phyloP scores from a whole-genome alignment of 2,888 invertebrate species.

The Nomada lathburiana region DNA sequence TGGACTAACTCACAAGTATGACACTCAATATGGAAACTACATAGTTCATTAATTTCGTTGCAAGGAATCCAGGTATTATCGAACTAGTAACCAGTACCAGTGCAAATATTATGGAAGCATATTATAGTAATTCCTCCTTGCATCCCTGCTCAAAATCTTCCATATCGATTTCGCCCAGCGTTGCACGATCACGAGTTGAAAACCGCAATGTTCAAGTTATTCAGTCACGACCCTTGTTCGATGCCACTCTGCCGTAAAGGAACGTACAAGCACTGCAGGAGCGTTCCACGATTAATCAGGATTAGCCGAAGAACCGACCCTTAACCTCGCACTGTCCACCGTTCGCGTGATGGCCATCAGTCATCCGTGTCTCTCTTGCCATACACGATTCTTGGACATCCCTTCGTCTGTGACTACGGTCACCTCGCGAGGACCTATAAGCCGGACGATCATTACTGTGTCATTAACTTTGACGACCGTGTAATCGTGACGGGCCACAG shows the following conservation, averaged over 20 bases:
- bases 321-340: constrained; percentile 71
- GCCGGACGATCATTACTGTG: constrained; percentile 79
- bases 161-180: background rate
- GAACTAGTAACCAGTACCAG: no score
- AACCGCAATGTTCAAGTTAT: constrained; percentile 53
- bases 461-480: constrained; percentile 81
- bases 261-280: constrained; percentile 61
- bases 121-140: background rate
- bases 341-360: constrained; percentile 79
- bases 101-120: no score
- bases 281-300: constrained; percentile 80
- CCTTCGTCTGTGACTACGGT: constrained; percentile 42
- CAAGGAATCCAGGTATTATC: no score
- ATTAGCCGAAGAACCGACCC: constrained; percentile 77
- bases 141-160: background rate
- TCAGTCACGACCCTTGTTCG: constrained; percentile 47
- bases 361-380: constrained; percentile 69
- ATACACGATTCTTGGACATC: constrained; percentile 41
- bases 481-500: constrained; percentile 74
- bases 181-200: constrained; percentile 37
- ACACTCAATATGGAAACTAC: no score
- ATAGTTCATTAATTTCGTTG: no score
- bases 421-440: constrained; percentile 67
- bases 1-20: no score
- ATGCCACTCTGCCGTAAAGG: constrained; percentile 46